Evolutionary conservation across 2,797 vertebrate genomes (phyloP).

Genomic region (Tragelaphus oryx): DNA sequence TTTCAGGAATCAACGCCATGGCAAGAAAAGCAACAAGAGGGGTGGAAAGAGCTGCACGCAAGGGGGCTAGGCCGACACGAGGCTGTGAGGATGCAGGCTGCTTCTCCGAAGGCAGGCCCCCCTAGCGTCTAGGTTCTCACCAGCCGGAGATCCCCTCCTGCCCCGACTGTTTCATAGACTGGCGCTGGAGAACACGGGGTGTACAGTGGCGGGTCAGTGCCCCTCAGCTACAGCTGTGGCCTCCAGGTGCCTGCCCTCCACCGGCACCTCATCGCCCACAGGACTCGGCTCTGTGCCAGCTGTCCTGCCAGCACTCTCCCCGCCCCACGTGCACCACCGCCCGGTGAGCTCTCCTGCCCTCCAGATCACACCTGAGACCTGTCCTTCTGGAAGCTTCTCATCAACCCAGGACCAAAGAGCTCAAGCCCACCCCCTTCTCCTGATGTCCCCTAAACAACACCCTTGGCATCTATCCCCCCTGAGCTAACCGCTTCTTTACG

Average conservation of each 20-base stretch:
- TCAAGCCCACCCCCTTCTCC: background rate
- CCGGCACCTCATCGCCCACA: rapidly evolving
- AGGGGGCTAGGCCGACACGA: rapidly evolving
- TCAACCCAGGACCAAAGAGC: background rate
- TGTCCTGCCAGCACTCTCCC: background rate
- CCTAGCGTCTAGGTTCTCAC: too few species aligned
- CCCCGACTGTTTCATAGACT: rapidly evolving
- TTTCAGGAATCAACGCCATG: rapidly evolving
- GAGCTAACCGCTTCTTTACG: background rate
- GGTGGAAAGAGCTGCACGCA: rapidly evolving
- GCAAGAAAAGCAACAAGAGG: background rate
- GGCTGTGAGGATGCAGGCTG: rapidly evolving
- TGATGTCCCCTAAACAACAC: rapidly evolving
- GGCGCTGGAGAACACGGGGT: rapidly evolving
- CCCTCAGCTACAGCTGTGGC: rapidly evolving
- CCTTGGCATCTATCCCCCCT: background rate
- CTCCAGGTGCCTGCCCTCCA: background rate
- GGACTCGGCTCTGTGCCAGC: too few species aligned
- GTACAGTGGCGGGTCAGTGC: rapidly evolving
- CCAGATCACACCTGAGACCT: background rate
- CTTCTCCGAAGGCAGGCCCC: background rate
- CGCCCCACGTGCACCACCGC: rapidly evolving
- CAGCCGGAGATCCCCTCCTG: background rate
- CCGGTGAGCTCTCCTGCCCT: background rate
- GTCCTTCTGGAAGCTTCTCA: background rate